Evolutionary conservation across 2,797 vertebrate genomes (phyloP).

Genomic region (Hoplostethus atlanticus): DNA sequence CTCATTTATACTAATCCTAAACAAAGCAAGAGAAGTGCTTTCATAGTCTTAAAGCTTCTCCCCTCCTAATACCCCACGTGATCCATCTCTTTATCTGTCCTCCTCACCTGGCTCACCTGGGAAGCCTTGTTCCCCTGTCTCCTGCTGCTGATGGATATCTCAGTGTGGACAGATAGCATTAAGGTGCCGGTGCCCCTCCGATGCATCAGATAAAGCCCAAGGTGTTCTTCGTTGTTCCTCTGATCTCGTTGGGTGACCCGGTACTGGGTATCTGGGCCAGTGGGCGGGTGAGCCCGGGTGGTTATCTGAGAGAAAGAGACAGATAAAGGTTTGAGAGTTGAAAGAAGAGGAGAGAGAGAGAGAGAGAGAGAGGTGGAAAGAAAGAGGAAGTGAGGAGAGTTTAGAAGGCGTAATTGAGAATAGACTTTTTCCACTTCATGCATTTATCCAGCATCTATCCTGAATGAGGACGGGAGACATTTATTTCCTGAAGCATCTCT

Average conservation of each 20-base stretch:
- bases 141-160: constrained; percentile 46
- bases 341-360: neutral
- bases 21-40: neutral
- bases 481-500: too few relatives aligned
- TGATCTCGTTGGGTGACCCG: constrained; percentile 12
- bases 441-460: too few relatives aligned
- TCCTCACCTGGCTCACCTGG: constrained; percentile 33
- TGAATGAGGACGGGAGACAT: too few relatives aligned
- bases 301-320: neutral
- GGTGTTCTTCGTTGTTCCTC: constrained; percentile 22
- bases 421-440: too few relatives aligned
- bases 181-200: neutral
- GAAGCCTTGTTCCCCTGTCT: neutral
- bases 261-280: too few relatives aligned
- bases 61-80: neutral
- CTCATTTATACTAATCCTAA: constrained; percentile 7
- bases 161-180: neutral
- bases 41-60: neutral
- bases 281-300: neutral
- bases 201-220: constrained; percentile 43
- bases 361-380: too few relatives aligned
- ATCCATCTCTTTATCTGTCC: constrained; percentile 24
- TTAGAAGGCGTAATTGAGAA: too few relatives aligned
- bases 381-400: too few relatives aligned
- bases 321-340: neutral